Evolutionary conservation across 2,888 invertebrate genomes (phyloP).

Genomic region (Calliphora vomitoria): DNA sequence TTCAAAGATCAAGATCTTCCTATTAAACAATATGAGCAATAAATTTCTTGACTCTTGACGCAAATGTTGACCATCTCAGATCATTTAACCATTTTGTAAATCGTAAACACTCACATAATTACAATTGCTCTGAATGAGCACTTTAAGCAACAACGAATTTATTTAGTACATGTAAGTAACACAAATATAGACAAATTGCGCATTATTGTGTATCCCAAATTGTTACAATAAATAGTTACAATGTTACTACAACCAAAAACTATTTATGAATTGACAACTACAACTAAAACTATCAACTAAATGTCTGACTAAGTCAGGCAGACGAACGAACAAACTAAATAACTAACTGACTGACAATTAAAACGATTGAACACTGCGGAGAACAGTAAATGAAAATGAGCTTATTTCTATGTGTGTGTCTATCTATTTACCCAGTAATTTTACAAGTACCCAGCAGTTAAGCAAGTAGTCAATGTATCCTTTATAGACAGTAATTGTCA

Average conservation of each 20-base stretch:
- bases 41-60: background rate
- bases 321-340: background rate
- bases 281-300: conserved; percentile 41
- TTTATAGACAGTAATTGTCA: too few relatives aligned
- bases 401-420: background rate
- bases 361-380: conserved; percentile 46
- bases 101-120: conserved; percentile 10
- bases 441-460: too few relatives aligned
- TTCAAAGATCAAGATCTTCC: too few relatives aligned
- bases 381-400: conserved; percentile 12
- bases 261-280: conserved; percentile 63
- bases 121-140: conserved; percentile 31
- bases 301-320: conserved; percentile 30
- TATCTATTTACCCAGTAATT: too few relatives aligned
- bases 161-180: conserved; percentile 44
- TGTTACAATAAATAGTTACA: conserved; percentile 59
- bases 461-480: too few relatives aligned
- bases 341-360: conserved; percentile 17
- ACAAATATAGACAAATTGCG: conserved; percentile 72
- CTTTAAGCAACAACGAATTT: conserved; percentile 47
- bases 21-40: too few relatives aligned
- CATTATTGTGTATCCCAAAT: conserved; percentile 53
- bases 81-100: conserved; percentile 30
- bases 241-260: conserved; percentile 61
- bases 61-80: conserved; percentile 21